These are phyloP conservation scores for Malthinus flaveolus DNA, from an alignment of 2,888 invertebrate genomes.

Conservation along the genomic window DNA sequence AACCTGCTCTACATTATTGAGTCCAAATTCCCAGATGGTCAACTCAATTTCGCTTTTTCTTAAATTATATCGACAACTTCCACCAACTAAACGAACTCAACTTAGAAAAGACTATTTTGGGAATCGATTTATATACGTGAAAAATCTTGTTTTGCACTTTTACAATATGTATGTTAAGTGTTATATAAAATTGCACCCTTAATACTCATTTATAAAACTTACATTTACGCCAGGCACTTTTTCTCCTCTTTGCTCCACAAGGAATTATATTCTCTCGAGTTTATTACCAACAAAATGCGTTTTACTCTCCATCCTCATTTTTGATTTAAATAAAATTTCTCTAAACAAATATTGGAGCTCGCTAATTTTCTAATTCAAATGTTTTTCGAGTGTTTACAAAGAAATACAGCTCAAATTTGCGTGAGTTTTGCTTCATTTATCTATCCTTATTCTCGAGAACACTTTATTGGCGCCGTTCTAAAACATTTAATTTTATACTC, in stretches of 20 bases:
- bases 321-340: too few species aligned
- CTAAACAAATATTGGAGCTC: too few species aligned
- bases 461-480: too few species aligned
- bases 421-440: too few species aligned
- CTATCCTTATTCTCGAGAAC: too few species aligned
- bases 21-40: slow-evolving; percentile 18
- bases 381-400: too few species aligned
- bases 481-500: too few species aligned
- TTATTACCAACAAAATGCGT: too few species aligned
- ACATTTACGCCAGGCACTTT: neutral
- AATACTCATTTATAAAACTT: neutral
- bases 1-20: slow-evolving; percentile 14
- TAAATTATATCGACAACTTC: slow-evolving; percentile 7
- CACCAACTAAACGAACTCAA: slow-evolving; percentile 1
- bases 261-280: too few species aligned
- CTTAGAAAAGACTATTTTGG: slow-evolving; percentile 8
- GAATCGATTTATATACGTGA: slow-evolving; percentile 13
- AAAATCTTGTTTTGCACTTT: neutral
- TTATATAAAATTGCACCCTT: slow-evolving; percentile 6
- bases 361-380: too few species aligned
- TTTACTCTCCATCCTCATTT: too few species aligned
- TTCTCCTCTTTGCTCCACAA: neutral
- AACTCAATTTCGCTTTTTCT: slow-evolving; percentile 17
- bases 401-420: too few species aligned
- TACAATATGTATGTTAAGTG: slow-evolving; percentile 1